Evolutionary conservation across 1,140 invertebrate genomes (phyloP).

Genomic region (Ylistrum balloti): DNA sequence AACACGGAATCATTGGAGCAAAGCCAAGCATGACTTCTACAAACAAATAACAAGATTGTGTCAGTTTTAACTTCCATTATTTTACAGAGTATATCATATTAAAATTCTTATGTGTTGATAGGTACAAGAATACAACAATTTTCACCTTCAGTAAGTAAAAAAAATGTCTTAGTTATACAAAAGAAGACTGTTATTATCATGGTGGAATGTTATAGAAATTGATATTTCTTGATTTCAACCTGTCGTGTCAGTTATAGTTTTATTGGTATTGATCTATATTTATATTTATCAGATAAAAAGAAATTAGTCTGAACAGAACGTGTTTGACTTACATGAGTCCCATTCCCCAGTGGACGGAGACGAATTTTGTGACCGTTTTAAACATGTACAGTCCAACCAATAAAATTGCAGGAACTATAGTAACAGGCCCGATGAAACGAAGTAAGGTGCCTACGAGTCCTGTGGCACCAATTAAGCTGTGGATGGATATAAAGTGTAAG

Average conservation of each 20-base stretch:
- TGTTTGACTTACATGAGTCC: neutral
- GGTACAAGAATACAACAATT: no score
- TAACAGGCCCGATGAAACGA: neutral
- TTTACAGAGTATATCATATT: neutral
- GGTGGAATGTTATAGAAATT: no score
- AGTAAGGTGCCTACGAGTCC: neutral
- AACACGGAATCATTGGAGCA: no score
- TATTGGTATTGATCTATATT: no score
- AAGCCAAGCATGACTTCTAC: no score
- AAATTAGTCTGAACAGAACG: neutral
- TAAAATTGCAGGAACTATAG: neutral
- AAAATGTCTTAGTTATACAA: no score
- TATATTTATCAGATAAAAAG: neutral
- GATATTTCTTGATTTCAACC: no score
- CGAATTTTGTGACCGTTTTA: neutral
- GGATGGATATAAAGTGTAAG: neutral
- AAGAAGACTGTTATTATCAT: neutral
- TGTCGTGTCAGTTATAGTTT: no score
- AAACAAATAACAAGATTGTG: neutral
- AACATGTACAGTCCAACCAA: neutral
- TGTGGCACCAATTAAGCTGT: neutral
- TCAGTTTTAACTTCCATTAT: neutral
- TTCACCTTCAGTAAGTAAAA: no score
- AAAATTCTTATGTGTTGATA: no score
- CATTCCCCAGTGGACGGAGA: neutral